A percentile compares a stretch with the other conserved stretches of the same genome.
Evolutionary conservation across 1,140 invertebrate genomes (phyloP).

Genomic region (Neuroterus valhalla): DNA sequence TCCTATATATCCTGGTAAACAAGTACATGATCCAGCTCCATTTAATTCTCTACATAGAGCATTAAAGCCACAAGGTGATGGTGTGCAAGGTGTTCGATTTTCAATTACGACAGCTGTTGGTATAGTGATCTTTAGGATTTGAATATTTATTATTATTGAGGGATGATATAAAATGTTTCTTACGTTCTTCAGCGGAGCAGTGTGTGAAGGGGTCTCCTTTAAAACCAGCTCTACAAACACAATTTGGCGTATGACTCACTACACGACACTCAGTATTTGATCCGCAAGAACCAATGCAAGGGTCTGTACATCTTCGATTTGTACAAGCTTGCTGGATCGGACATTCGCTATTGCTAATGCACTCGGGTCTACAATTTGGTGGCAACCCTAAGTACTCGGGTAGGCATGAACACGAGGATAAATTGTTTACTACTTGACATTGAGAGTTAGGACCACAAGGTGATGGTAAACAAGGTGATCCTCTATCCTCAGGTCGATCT

Average conservation of each 20-base stretch:
- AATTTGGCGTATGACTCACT: constrained; percentile 80
- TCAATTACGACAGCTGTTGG: constrained; percentile 17
- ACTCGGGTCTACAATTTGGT: constrained; percentile 73
- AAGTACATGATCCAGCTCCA: constrained; percentile 73
- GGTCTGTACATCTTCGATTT: constrained; percentile 82
- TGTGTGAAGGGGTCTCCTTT: constrained; percentile 78
- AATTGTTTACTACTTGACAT: constrained; percentile 77
- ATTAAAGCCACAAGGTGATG: constrained; percentile 67
- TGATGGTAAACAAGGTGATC: constrained; percentile 78
- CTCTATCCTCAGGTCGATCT: constrained; percentile 44
- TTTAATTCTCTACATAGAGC: constrained; percentile 72
- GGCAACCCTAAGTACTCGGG: constrained; percentile 66
- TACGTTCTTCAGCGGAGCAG: constrained; percentile 72
- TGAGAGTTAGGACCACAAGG: constrained; percentile 83
- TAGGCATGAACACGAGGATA: constrained; percentile 70
- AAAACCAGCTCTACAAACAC: constrained; percentile 76
- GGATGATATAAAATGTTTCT: constrained; percentile 64
- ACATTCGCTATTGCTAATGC: constrained; percentile 79
- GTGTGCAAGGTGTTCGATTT: constrained; percentile 55
- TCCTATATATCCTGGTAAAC: constrained; percentile 72
- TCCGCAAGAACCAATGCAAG: constrained; percentile 82
- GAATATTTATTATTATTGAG: background rate
- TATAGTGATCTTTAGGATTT: background rate
- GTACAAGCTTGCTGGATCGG: constrained; percentile 79
- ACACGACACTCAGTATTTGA: constrained; percentile 78